Evolutionary conservation across 1,140 invertebrate genomes (phyloP).

Genomic region (Brachionus koreanus): DNA sequence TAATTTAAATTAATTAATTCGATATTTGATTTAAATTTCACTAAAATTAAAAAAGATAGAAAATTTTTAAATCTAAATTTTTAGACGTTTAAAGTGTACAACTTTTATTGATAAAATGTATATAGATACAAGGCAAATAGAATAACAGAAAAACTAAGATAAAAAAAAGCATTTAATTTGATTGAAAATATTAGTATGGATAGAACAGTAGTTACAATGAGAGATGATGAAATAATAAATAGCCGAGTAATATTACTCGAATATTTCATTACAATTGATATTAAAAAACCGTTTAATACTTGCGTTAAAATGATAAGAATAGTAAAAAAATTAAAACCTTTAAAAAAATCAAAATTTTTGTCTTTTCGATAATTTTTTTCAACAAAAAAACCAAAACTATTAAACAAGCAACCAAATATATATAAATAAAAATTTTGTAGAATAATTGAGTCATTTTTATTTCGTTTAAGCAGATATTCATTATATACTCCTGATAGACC

Average conservation of each 20-base stretch:
- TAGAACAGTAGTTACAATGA: slow-evolving; percentile 46
- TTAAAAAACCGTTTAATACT: slow-evolving; percentile 53
- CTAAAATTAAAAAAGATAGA: no score
- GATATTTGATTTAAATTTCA: no score
- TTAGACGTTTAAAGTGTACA: no score
- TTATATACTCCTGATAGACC: slow-evolving; percentile 55
- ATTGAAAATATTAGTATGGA: slow-evolving; percentile 26
- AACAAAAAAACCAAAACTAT: not conserved
- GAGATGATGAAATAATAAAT: slow-evolving; percentile 56
- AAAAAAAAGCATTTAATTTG: slow-evolving; percentile 13
- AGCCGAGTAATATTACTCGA: slow-evolving; percentile 56
- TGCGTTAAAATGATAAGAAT: slow-evolving; percentile 51
- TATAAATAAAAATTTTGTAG: slow-evolving; percentile 44
- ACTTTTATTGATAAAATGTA: slow-evolving; percentile 14
- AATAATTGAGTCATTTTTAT: slow-evolving; percentile 47
- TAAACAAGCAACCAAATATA: slow-evolving; percentile 31
- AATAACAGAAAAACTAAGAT: not conserved
- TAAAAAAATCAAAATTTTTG: slow-evolving; percentile 41
- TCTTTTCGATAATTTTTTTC: not conserved
- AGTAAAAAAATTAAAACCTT: slow-evolving; percentile 50
- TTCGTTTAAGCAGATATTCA: slow-evolving; percentile 55
- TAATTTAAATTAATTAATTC: no score
- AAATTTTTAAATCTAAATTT: no score
- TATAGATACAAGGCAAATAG: slow-evolving; percentile 13
- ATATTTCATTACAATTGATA: slow-evolving; percentile 57